Evolutionary conservation across 2,113 vertebrate genomes (phyloP).

Genomic region (Sphaerodactylus townsendi): DNA sequence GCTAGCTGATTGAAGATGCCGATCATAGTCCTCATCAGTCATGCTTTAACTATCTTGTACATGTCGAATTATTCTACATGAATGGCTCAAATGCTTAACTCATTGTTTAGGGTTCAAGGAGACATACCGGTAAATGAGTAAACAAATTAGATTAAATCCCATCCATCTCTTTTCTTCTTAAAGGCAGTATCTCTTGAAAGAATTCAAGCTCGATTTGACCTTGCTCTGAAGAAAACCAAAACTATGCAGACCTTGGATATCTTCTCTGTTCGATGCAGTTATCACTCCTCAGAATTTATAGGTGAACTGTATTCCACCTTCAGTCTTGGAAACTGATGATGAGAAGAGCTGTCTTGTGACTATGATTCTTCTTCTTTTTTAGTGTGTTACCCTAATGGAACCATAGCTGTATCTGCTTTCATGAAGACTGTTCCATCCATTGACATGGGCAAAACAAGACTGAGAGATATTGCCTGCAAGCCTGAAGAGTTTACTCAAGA

Average conservation of each 20-base stretch:
- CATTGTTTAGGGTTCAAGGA: no score
- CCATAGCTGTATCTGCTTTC: slow-evolving; percentile 50
- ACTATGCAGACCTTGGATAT: slow-evolving; percentile 57
- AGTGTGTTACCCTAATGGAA: slow-evolving; percentile 63
- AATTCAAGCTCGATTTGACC: slow-evolving; percentile 57
- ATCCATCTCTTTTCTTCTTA: background rate
- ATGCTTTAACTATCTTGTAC: no score
- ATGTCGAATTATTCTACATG: no score
- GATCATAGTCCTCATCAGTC: no score
- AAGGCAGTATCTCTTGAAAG: slow-evolving; percentile 68
- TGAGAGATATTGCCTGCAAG: slow-evolving; percentile 63
- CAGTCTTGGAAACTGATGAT: background rate
- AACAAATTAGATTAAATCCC: no score
- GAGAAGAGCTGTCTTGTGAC: background rate
- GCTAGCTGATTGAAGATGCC: no score
- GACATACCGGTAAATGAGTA: no score
- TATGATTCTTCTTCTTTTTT: slow-evolving; percentile 4
- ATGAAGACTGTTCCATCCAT: slow-evolving; percentile 61
- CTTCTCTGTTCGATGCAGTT: slow-evolving; percentile 51
- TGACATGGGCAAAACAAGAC: slow-evolving; percentile 64
- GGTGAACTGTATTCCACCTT: slow-evolving; percentile 33
- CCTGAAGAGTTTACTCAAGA: slow-evolving; percentile 50
- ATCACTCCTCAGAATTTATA: slow-evolving; percentile 55
- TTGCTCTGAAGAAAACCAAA: slow-evolving; percentile 55
- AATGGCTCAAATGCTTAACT: background rate